phyloP scores from a whole-genome alignment of 2,888 invertebrate species.

The Fragum fragum region DNA sequence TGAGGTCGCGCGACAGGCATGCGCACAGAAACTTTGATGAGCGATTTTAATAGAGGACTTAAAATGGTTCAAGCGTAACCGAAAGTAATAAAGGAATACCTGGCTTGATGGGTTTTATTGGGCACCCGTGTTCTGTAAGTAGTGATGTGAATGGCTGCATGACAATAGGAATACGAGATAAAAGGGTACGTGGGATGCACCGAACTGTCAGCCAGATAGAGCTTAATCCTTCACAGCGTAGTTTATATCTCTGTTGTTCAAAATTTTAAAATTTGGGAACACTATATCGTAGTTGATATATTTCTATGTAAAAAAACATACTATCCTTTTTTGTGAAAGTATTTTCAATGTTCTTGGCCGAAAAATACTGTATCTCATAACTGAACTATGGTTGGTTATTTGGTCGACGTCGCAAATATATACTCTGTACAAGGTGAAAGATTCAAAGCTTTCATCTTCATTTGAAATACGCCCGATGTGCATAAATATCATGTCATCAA shows the following conservation, averaged over 20 bases:
- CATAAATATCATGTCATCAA: slow-evolving; percentile 32
- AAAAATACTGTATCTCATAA: too few relatives aligned
- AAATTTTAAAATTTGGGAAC: too few relatives aligned
- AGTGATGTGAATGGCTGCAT: slow-evolving; percentile 24
- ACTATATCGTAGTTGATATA: too few relatives aligned
- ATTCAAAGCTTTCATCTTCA: slow-evolving; percentile 12
- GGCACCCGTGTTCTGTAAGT: slow-evolving; percentile 9
- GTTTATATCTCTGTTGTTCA: too few relatives aligned
- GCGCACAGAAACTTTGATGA: slow-evolving; percentile 34
- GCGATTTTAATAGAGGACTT: slow-evolving; percentile 13
- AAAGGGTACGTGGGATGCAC: slow-evolving; percentile 32
- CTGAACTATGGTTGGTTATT: too few relatives aligned
- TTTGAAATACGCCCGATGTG: slow-evolving; percentile 13
- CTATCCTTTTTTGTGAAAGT: too few relatives aligned
- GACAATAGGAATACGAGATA: slow-evolving; percentile 14
- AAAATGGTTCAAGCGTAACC: slow-evolving; percentile 12
- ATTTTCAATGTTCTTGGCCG: too few relatives aligned
- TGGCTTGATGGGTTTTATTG: slow-evolving; percentile 23
- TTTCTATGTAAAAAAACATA: too few relatives aligned
- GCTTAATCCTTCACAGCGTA: slow-evolving; percentile 9
- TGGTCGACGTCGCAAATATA: too few relatives aligned
- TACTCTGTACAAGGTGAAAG: neutral
- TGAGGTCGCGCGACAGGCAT: slow-evolving; percentile 42
- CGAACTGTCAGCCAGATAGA: slow-evolving; percentile 12
- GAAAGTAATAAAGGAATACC: slow-evolving; percentile 7